phyloP scores from a whole-genome alignment of 2,113 vertebrate genomes.

The Pavo muticus region DNA sequence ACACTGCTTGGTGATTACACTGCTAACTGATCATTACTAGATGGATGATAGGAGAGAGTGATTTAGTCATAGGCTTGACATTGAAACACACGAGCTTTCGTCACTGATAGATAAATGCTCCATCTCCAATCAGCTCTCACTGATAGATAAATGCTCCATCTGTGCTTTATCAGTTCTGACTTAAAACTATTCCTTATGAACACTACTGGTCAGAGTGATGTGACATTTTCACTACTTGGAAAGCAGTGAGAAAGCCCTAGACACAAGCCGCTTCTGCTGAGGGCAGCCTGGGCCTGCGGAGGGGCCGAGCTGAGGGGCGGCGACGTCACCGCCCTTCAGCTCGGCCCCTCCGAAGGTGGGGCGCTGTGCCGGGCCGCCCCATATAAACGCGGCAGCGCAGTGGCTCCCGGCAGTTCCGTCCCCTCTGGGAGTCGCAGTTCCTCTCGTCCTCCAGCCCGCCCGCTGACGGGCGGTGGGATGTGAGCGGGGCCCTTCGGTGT shows the following conservation, averaged over 20 bases:
- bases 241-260: not conserved
- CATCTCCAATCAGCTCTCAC: too few relatives aligned
- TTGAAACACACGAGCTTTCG: not conserved
- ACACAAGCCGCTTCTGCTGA: too few relatives aligned
- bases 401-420: fast-evolving
- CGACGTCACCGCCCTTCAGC: not conserved
- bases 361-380: not conserved
- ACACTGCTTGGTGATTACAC: not conserved
- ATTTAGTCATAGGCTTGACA: not conserved
- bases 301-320: not conserved
- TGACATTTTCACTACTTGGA: constrained; percentile 45
- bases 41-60: not conserved
- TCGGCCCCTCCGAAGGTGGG: not conserved
- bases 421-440: fast-evolving
- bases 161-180: not conserved
- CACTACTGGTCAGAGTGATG: not conserved
- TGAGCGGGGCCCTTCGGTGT: not conserved
- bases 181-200: not conserved
- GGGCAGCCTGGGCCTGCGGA: not conserved
- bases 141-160: not conserved
- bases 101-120: not conserved
- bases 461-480: not conserved
- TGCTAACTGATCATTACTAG: not conserved
- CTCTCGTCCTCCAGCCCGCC: not conserved
- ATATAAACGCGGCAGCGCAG: not conserved